Evolutionary conservation across 2,113 vertebrate species (phyloP).

Genomic region (Saguinus midas): DNA sequence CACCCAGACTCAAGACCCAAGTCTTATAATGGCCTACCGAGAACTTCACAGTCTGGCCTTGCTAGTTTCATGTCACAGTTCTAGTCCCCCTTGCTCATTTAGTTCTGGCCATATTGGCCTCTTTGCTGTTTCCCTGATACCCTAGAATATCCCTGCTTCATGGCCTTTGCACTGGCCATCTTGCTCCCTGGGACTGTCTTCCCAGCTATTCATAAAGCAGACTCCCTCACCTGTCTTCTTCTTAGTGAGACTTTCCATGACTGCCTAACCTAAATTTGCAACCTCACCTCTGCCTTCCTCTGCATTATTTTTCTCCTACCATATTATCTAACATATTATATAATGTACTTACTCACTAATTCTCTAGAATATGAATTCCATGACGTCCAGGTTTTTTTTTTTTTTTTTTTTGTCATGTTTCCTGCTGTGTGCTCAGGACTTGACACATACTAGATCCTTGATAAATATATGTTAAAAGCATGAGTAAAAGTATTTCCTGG

Average conservation of each 20-base stretch:
- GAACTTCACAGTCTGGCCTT: not conserved
- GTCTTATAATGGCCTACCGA: not conserved
- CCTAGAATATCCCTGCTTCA: not conserved
- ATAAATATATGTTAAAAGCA: constrained; percentile 31
- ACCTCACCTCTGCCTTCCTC: not conserved
- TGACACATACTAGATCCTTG: not conserved
- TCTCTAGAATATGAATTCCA: not conserved
- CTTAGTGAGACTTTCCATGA: not conserved
- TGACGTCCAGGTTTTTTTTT: not conserved
- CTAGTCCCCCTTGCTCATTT: not conserved
- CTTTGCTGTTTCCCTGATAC: not conserved
- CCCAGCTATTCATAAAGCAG: not conserved
- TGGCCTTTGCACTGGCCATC: not conserved
- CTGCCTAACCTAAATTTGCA: not conserved
- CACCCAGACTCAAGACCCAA: not conserved
- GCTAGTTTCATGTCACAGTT: not conserved
- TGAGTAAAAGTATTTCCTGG: not conserved
- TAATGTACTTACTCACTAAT: constrained; percentile 25
- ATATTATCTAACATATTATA: not conserved
- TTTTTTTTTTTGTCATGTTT: not conserved
- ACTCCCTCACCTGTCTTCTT: not conserved
- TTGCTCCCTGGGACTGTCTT: not conserved
- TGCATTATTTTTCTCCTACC: not conserved
- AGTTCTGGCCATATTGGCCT: not conserved
- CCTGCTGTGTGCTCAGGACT: not conserved